Conservation (phyloP, 2,797 vertebrate species). For the Hapalemur alaotrensis region DNA sequence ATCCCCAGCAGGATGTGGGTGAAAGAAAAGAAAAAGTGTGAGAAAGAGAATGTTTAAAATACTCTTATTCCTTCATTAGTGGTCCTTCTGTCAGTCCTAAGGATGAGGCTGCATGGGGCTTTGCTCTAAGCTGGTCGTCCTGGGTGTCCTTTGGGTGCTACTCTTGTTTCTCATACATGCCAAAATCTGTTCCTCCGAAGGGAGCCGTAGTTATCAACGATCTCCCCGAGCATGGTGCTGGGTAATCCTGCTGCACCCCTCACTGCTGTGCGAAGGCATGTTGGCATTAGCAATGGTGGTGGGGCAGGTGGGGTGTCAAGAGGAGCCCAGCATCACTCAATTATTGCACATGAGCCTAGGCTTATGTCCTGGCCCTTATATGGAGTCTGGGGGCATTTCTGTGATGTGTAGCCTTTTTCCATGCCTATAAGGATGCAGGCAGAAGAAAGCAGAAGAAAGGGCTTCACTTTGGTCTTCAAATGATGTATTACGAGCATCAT, state of each 20-base stretch:
- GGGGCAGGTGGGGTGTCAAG: background rate
- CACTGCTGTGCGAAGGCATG: background rate
- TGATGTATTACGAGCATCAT: background rate
- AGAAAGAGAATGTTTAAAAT: background rate
- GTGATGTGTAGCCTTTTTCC: background rate
- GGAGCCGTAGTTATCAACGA: background rate
- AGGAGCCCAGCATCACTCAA: background rate
- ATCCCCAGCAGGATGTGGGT: background rate
- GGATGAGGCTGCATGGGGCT: background rate
- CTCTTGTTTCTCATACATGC: background rate
- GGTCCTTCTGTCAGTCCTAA: background rate
- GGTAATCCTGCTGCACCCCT: background rate
- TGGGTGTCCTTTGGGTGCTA: background rate
- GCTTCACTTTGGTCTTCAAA: background rate
- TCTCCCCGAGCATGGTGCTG: background rate
- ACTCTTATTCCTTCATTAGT: background rate
- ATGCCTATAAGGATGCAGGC: background rate
- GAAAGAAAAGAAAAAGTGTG: background rate
- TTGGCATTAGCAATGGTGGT: background rate
- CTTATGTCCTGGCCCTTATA: background rate
- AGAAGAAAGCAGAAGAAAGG: background rate
- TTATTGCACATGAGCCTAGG: background rate
- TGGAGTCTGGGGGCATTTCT: background rate
- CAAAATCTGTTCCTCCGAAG: background rate
- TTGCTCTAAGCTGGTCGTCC: background rate